phyloP scores from a whole-genome alignment of 2,113 vertebrate genomes.

The Lycaon pictus region DNA sequence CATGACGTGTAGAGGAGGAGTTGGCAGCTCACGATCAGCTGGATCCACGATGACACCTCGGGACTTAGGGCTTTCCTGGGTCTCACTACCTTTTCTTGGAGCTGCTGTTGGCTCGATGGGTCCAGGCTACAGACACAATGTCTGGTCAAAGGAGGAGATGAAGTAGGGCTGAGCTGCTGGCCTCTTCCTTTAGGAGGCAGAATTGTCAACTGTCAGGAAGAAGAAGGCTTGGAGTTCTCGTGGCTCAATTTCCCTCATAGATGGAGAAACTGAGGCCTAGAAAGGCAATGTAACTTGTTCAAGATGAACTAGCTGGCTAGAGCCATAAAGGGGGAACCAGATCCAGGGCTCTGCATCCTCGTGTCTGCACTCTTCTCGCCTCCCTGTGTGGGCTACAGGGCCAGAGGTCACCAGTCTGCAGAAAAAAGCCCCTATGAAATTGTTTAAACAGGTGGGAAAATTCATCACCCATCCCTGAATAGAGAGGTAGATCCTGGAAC shows the following conservation, averaged over 20 bases:
- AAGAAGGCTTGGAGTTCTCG: neutral
- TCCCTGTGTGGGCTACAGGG: neutral
- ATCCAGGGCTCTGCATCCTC: neutral
- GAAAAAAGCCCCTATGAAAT: neutral
- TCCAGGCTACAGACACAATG: neutral
- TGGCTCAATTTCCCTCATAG: neutral
- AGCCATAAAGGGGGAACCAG: neutral
- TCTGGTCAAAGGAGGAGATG: neutral
- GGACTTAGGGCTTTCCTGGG: neutral
- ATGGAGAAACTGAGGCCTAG: constrained; percentile 1
- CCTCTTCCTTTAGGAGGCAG: neutral
- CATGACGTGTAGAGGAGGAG: neutral
- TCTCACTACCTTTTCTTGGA: neutral
- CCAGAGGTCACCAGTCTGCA: neutral
- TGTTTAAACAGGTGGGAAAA: neutral
- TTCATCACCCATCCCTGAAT: neutral
- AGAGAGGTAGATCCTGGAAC: neutral
- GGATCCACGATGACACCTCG: neutral
- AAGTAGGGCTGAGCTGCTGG: neutral
- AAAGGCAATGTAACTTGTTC: neutral
- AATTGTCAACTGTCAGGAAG: neutral
- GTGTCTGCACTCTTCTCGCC: neutral
- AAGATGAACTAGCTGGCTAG: neutral
- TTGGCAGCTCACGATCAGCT: neutral
- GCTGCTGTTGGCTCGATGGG: neutral